These are phyloP conservation scores for Alcedo quadribrachys DNA, from an alignment of 2,797 vertebrate genomes.

Conservation along the genomic window DNA sequence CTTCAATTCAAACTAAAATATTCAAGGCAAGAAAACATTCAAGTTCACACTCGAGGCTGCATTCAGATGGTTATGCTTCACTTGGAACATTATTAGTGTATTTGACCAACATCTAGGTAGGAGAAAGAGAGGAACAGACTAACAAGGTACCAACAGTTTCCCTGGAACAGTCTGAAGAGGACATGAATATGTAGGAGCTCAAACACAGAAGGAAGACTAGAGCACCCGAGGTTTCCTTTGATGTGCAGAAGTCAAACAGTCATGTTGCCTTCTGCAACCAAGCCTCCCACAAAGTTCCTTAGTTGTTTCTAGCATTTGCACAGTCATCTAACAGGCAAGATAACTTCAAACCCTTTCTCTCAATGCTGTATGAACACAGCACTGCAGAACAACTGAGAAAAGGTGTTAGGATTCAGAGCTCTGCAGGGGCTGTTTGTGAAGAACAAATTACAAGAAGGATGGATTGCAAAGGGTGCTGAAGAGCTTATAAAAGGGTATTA, in stretches of 20 bases:
- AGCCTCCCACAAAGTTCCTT: background rate
- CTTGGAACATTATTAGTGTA: background rate
- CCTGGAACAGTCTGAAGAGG: background rate
- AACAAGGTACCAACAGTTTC: background rate
- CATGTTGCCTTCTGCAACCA: background rate
- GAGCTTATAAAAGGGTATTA: background rate
- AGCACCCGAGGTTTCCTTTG: background rate
- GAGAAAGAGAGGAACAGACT: background rate
- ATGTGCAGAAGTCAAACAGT: background rate
- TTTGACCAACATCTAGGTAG: background rate
- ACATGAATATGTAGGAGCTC: accelerated
- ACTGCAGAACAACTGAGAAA: background rate
- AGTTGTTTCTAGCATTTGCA: background rate
- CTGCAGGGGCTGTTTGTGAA: background rate
- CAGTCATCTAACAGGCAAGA: background rate
- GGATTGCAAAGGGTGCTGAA: background rate
- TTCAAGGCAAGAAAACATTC: background rate
- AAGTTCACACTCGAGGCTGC: background rate
- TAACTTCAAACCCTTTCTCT: background rate
- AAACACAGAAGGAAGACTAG: background rate
- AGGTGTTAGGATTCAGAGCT: background rate
- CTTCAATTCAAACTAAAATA: background rate
- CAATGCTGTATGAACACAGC: background rate
- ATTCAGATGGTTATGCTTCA: background rate
- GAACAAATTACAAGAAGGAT: background rate